Base-by-base conservation (phyloP, 2,888 invertebrate species). In the Gerris lacustris region DNA sequence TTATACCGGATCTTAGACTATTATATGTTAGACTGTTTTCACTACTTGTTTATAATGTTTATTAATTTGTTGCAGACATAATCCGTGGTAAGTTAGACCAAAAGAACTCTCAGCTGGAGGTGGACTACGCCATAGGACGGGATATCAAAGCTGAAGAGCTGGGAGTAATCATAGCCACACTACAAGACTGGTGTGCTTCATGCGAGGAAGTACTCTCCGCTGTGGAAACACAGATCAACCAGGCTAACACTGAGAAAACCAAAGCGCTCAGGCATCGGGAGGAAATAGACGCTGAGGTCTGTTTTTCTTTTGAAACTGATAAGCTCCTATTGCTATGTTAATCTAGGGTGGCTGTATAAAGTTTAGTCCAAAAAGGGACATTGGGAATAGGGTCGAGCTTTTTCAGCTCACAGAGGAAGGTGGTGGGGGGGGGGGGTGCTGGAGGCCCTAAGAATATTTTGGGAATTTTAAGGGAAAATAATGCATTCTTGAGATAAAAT, bases 21-120 rank as follows among this genome's bases (percentile, higher is more conserved):
- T n/a, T n/a, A n/a, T n/a, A n/a, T n/a, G n/a, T n/a, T n/a, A n/a
- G n/a, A n/a, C n/a, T n/a, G n/a, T n/a, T 31, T 31, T 31, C 4
- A 31, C 31, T 31, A 31, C 31, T 31, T 31, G 55, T 55, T 55
- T 55, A 11, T 55, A 15, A 55, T 55, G 11, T 15, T 11, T 55
- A 11, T 55, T 55, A 55, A 9, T 9, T 64, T 47, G 77, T 79
- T 83, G 0, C 81, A 88, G 94, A 94, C 80, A 93, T 97, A 75
- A 94, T 96, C 76, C 93, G 93, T 76, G 97, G 96, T 4, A 97
- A 96, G 82, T 82, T 98, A 75, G 97, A 97, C 81, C 97, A 97
- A 80, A 93, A 94, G 79, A 94, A 95, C 80, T 91, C 92, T 76
- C 90, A 91, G 74, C 83, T 97, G 62, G 96, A 97, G 82, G 90